Conservation (phyloP, 1,140 invertebrate genomes). For the Ostrea denselamellosa region DNA sequence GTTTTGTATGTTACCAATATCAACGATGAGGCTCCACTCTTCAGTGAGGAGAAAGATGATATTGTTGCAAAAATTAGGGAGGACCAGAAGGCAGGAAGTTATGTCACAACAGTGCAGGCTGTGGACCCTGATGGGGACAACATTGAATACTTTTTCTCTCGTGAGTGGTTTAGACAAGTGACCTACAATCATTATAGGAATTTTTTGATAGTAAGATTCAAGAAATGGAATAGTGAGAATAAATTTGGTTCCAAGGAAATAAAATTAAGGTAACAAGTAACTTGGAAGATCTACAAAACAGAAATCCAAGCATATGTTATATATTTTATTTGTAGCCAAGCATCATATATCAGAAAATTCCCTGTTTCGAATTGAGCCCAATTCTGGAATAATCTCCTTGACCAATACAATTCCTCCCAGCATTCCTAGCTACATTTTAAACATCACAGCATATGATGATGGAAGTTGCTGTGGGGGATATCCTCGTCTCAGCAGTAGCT, state of each 20-base stretch:
- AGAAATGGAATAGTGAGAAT: too few relatives aligned
- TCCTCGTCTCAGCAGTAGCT: constrained; percentile 55
- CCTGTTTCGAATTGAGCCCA: constrained; percentile 66
- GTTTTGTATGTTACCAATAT: constrained; percentile 73
- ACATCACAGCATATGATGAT: constrained; percentile 72
- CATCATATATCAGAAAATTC: constrained; percentile 46
- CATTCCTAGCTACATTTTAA: constrained; percentile 62
- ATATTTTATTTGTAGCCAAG: constrained; percentile 33
- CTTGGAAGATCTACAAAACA: too few relatives aligned
- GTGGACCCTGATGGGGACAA: constrained; percentile 90
- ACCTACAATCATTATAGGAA: too few relatives aligned
- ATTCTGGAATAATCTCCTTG: constrained; percentile 67
- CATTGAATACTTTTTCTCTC: constrained; percentile 71
- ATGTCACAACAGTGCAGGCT: constrained; percentile 93
- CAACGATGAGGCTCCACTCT: constrained; percentile 75
- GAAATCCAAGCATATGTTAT: background rate
- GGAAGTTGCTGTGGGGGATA: constrained; percentile 68
- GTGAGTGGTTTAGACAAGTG: constrained; percentile 51
- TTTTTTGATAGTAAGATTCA: too few relatives aligned
- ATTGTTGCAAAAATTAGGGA: constrained; percentile 94
- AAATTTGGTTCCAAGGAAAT: too few relatives aligned
- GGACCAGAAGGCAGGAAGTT: constrained; percentile 93
- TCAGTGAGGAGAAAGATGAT: constrained; percentile 84
- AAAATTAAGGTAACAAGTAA: too few relatives aligned
- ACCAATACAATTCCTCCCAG: constrained; percentile 55